Evolutionary conservation across 2,888 invertebrate genomes (phyloP).

Genomic region (Branchinecta sandiegonensis): DNA sequence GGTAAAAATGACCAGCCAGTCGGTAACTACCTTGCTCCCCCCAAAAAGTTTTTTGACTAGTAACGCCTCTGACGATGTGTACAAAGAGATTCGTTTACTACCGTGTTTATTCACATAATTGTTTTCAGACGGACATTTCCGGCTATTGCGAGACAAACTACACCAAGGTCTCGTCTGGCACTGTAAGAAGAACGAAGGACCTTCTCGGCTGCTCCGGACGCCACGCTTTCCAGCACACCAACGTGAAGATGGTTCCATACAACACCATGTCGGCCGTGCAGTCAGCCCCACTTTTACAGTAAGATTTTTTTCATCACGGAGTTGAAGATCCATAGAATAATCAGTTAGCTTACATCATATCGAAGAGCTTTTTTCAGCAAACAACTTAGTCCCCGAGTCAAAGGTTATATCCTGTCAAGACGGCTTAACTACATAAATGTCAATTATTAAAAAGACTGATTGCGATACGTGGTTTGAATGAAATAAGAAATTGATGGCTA

Average conservation of each 20-base stretch:
- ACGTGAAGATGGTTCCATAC: slow-evolving; percentile 32
- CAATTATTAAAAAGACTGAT: too few species aligned
- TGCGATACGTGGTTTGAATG: too few species aligned
- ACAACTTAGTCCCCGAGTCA: too few species aligned
- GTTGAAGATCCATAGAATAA: not conserved
- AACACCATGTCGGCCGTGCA: slow-evolving; percentile 29
- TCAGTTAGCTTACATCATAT: not conserved
- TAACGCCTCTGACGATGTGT: too few species aligned
- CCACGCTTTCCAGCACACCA: slow-evolving; percentile 28
- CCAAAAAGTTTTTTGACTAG: too few species aligned
- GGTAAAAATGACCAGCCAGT: too few species aligned
- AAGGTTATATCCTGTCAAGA: too few species aligned
- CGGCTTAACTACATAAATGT: too few species aligned
- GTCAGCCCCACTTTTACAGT: slow-evolving; percentile 31
- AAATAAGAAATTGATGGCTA: too few species aligned
- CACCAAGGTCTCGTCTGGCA: slow-evolving; percentile 27
- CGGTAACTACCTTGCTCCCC: too few species aligned
- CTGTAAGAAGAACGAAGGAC: slow-evolving; percentile 32
- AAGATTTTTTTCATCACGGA: slow-evolving; percentile 9
- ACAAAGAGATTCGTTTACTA: not conserved
- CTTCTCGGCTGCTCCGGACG: slow-evolving; percentile 32
- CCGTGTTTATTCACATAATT: not conserved
- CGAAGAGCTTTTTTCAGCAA: too few species aligned
- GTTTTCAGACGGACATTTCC: slow-evolving; percentile 32
- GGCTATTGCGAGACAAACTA: slow-evolving; percentile 34